Percentiles rank a stretch among this genome's conserved stretches.
phyloP scores from a whole-genome alignment of 2,113 vertebrate species.

The Xiphophorus couchianus region DNA sequence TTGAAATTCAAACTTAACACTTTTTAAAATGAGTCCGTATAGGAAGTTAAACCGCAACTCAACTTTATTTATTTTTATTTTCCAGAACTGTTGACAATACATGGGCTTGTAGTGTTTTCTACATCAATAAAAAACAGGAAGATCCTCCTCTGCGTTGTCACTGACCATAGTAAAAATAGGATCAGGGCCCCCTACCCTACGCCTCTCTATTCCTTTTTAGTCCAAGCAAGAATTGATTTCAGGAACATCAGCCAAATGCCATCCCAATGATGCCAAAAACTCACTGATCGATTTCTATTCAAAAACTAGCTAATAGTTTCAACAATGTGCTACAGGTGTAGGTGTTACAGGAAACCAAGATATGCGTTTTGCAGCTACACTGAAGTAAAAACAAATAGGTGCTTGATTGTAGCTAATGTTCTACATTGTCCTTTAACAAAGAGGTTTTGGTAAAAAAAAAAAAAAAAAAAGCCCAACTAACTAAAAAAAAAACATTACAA shows the following conservation, averaged over 20 bases:
- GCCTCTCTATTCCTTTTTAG: background rate
- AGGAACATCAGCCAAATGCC: background rate
- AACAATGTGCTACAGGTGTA: background rate
- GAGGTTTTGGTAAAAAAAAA: background rate
- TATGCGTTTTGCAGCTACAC: background rate
- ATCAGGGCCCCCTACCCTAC: background rate
- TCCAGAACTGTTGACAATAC: conserved; percentile 7
- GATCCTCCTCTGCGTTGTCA: background rate
- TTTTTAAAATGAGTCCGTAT: too few species aligned
- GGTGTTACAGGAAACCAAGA: background rate
- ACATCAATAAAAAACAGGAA: background rate
- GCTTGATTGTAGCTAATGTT: background rate
- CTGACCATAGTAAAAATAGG: conserved; percentile 1
- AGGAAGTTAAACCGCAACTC: conserved; percentile 1
- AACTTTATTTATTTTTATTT: background rate
- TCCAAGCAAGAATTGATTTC: background rate
- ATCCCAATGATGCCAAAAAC: conserved; percentile 1
- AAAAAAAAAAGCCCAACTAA: background rate
- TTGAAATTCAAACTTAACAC: too few species aligned
- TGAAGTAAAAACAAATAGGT: background rate
- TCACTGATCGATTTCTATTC: background rate
- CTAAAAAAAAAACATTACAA: background rate
- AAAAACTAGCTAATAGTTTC: conserved; percentile 6
- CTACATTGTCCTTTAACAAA: background rate
- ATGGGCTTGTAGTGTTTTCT: background rate